A percentile compares a stretch with the other conserved stretches of the same genome.
Evolutionary conservation across 2,888 invertebrate genomes (phyloP).

Genomic region (Ornithoptera alexandrae): DNA sequence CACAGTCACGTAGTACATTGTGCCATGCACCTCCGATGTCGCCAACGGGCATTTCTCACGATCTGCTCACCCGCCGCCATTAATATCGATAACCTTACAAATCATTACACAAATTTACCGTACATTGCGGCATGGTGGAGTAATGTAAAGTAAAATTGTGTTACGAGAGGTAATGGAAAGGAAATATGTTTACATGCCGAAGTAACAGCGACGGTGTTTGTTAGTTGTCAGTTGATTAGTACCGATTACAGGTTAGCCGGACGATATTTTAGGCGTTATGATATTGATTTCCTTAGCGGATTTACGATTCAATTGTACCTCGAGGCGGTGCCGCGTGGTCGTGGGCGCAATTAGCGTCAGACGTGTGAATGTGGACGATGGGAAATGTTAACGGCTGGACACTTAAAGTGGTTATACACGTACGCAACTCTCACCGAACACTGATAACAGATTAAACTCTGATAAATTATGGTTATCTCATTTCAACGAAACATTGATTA

Average conservation of each 20-base stretch:
- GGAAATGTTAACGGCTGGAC: slow-evolving; percentile 40
- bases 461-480: neutral
- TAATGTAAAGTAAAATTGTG: neutral
- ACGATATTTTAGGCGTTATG: slow-evolving; percentile 57
- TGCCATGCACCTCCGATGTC: slow-evolving; percentile 39
- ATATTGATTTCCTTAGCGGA: slow-evolving; percentile 64
- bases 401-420: slow-evolving; percentile 32
- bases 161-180: slow-evolving; percentile 12
- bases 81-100: slow-evolving; percentile 32
- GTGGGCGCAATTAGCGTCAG: slow-evolving; percentile 33
- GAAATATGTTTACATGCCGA: neutral
- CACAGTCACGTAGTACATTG: slow-evolving; percentile 35
- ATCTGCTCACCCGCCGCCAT: slow-evolving; percentile 35
- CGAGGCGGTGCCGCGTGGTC: slow-evolving; percentile 35
- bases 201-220: slow-evolving; percentile 1
- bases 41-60: slow-evolving; percentile 70
- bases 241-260: slow-evolving; percentile 50
- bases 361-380: slow-evolving; percentile 30
- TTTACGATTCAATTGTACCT: slow-evolving; percentile 51
- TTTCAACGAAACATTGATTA: neutral
- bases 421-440: neutral
- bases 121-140: slow-evolving; percentile 16
- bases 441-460: neutral
- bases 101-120: slow-evolving; percentile 7
- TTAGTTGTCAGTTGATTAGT: neutral